These are phyloP conservation scores for Furnarius figulus DNA, from an alignment of 2,113 vertebrate genomes.

Conservation along the genomic window DNA sequence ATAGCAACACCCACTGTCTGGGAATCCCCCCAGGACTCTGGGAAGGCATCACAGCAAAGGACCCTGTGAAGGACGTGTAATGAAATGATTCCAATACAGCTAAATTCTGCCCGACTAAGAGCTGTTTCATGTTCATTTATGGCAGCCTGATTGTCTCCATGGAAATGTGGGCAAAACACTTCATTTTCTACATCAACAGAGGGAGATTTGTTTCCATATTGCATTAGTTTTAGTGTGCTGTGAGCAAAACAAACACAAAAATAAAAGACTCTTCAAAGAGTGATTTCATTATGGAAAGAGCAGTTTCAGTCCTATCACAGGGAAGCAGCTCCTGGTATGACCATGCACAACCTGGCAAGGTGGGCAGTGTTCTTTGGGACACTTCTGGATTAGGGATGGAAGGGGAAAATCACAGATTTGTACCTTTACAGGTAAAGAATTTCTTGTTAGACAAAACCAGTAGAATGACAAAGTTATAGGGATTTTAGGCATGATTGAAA, in stretches of 20 bases:
- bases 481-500: not conserved
- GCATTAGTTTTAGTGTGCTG: not conserved
- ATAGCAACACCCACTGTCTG: not conserved
- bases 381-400: not conserved
- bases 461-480: not conserved
- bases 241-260: conserved; percentile 34
- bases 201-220: conserved; percentile 61
- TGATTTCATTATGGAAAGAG: not conserved
- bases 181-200: conserved; percentile 11
- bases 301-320: not conserved
- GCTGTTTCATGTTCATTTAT: conserved; percentile 7
- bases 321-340: not conserved
- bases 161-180: conserved; percentile 49
- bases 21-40: not conserved
- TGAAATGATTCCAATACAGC: conserved; percentile 15
- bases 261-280: conserved; percentile 5
- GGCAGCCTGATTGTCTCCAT: conserved; percentile 65
- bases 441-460: not conserved
- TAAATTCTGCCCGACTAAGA: conserved; percentile 44
- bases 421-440: not conserved
- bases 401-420: not conserved
- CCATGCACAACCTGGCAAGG: not conserved
- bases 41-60: not conserved
- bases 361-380: not conserved
- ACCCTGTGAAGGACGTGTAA: not conserved